These are phyloP conservation scores for Smutsia gigantea DNA, from an alignment of 2,797 vertebrate species.

Conservation along the genomic window DNA sequence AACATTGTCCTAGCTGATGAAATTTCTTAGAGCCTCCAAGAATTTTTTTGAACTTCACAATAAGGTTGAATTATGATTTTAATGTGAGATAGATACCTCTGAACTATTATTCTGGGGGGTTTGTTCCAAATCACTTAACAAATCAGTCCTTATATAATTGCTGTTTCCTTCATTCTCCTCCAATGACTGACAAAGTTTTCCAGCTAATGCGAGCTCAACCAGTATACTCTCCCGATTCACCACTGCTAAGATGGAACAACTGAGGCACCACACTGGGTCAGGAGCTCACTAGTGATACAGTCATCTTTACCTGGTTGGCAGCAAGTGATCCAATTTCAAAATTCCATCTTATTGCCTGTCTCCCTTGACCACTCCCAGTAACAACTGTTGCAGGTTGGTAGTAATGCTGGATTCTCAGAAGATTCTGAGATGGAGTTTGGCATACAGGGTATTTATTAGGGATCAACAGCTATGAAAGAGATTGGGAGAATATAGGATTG, in stretches of 20 bases:
- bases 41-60: constrained; percentile 28
- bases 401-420: neutral
- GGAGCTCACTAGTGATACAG: neutral
- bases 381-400: neutral
- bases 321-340: neutral
- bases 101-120: neutral
- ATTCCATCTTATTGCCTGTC: neutral
- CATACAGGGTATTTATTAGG: neutral
- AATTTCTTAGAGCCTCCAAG: neutral
- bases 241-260: neutral
- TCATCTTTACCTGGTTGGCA: neutral
- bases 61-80: neutral
- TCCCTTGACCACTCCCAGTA: neutral
- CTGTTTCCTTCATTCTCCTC: neutral
- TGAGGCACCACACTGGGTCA: neutral
- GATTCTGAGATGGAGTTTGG: neutral
- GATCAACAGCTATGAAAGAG: neutral
- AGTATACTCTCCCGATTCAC: neutral
- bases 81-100: neutral
- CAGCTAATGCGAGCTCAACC: neutral
- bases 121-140: neutral
- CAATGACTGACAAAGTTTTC: neutral
- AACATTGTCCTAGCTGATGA: neutral
- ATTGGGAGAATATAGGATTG: neutral
- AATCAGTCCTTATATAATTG: neutral